Conservation (phyloP, 2,888 invertebrate species). For the Monochamus alternatus region DNA sequence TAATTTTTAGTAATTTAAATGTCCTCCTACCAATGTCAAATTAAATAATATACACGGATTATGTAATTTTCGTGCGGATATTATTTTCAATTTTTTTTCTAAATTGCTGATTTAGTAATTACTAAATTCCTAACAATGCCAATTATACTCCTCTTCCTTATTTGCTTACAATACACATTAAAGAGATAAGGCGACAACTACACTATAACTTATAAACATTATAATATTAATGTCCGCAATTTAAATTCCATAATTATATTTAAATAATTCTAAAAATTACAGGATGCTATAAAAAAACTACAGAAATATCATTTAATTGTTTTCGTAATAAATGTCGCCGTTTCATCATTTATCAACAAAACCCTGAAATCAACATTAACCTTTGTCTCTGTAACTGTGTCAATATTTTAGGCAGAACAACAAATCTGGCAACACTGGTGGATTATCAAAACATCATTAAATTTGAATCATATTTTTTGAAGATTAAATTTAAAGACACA, state of each 20-base stretch:
- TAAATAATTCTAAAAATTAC: background rate
- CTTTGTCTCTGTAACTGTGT: no score
- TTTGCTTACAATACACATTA: constrained; percentile 9
- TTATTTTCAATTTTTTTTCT: no score
- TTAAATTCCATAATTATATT: constrained; percentile 8
- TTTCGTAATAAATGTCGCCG: no score
- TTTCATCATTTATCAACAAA: no score
- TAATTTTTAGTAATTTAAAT: constrained; percentile 17
- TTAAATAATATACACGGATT: background rate
- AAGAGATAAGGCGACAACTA: constrained; percentile 2
- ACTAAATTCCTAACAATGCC: background rate
- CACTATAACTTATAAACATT: constrained; percentile 24
- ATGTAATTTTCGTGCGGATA: no score
- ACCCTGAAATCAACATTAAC: no score
- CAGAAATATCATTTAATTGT: no score
- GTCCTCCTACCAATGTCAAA: background rate
- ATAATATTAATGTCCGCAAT: constrained; percentile 7
- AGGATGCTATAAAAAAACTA: background rate
- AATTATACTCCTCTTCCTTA: background rate
- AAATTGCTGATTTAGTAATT: background rate
- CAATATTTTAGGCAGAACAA: no score
- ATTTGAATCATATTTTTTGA: no score
- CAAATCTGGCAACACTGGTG: no score
- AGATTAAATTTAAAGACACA: no score
- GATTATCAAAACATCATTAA: no score